Base-by-base conservation (phyloP, 2,888 invertebrate species). In the Trilocha varians region DNA sequence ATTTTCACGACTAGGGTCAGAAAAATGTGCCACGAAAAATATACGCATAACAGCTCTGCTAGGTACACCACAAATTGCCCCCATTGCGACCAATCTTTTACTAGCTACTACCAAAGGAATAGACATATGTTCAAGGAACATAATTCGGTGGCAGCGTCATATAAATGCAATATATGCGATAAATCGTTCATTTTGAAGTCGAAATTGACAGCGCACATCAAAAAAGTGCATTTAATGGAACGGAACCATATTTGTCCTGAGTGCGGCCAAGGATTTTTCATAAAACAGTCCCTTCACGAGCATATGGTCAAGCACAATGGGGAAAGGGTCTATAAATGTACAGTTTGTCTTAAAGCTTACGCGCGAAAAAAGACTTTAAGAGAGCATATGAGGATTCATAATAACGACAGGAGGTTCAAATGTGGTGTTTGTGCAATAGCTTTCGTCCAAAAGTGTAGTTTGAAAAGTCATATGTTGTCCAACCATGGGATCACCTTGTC, bases 271-370 rank as follows among this genome's bases (percentile, higher is more conserved):
- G 78, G 78, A 0, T 84, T 84, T 37, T 83, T 83, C 36, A 74
- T 78, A 1, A 82, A 82, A 14, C 79, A 79, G 8, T 71, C 71
- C 0, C 48, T 84, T 1, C 77, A 82, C 1, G 80, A 82, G 5
- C 84, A 85, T 40, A 80, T 82, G 84, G 60, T 84, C 0, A 78
- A 75, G 3, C 84, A 85, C 48, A 77, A 75, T 9, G 84, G 83
- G 0, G 78, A 83, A 16, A 57, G 75, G 11, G 75, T 79, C 0
- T 78, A 70, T 33, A 74, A 78, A 32, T 84, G 84, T 44, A 66
- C 57, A 0, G 75, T 82, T 0, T 84, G 84, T 36, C 47, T 54
- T 0, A 84, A 83, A 15, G 70, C 83, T 0, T 84, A 82, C 35
- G 82, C 83, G 0, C 65, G 84, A 16, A 82, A 79, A 47, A 83